Conservation (phyloP, 2,888 invertebrate genomes). For the Nomada ruficornis region DNA sequence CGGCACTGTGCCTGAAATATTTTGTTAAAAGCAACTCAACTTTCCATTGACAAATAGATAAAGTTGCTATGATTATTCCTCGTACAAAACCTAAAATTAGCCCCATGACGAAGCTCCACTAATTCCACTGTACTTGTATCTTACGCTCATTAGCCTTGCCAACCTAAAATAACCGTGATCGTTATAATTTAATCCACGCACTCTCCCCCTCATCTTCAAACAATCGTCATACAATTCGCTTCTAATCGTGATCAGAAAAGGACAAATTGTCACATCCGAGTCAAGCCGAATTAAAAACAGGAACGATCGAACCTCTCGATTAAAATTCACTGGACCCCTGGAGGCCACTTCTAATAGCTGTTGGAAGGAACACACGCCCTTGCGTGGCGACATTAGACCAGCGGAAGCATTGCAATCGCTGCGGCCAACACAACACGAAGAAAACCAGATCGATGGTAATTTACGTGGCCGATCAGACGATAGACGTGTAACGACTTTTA, state of each 20-base stretch:
- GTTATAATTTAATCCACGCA: neutral
- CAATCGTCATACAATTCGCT: neutral
- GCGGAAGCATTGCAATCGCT: constrained; percentile 31
- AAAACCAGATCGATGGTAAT: constrained; percentile 64
- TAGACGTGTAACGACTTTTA: constrained; percentile 68
- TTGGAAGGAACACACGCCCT: neutral
- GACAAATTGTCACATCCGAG: neutral
- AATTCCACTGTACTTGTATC: too few relatives aligned
- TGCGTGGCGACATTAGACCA: constrained; percentile 5
- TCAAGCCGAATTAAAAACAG: neutral
- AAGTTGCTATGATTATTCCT: too few relatives aligned
- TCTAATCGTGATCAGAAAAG: neutral
- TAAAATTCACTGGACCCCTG: neutral
- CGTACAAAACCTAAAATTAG: neutral
- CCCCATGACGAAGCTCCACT: too few relatives aligned
- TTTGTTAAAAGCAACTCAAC: neutral
- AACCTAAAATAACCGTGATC: neutral
- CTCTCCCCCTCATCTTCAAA: neutral
- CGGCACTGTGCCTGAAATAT: neutral
- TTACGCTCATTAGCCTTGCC: constrained; percentile 1
- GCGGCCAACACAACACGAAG: constrained; percentile 44
- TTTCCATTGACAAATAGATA: too few relatives aligned
- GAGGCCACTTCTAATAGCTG: neutral
- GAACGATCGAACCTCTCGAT: neutral
- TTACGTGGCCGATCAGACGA: constrained; percentile 62